A percentile compares a stretch with the other conserved stretches of the same genome.
These are phyloP conservation scores for Labia minor DNA, from an alignment of 2,888 invertebrate genomes.

Conservation along the genomic window DNA sequence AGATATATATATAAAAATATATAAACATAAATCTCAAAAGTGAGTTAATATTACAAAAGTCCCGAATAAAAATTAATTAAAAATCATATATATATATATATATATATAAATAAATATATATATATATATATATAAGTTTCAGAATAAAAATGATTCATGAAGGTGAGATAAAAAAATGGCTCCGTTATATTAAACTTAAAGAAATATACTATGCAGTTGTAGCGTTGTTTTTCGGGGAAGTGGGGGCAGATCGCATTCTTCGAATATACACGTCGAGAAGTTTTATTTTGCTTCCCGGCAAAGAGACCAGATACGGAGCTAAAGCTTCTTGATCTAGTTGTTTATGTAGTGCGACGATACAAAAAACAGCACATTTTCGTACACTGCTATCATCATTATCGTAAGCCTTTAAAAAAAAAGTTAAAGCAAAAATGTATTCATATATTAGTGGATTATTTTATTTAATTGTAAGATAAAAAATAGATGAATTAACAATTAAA, in stretches of 20 bases:
- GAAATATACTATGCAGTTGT: neutral
- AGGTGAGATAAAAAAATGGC: no score
- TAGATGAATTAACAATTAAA: neutral
- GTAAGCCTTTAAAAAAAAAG: constrained; percentile 58
- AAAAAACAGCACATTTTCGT: constrained; percentile 92
- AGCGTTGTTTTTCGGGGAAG: constrained; percentile 28
- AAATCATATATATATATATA: no score
- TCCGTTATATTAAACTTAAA: no score
- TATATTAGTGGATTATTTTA: neutral
- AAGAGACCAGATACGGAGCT: constrained; percentile 63
- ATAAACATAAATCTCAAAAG: no score
- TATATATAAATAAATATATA: no score
- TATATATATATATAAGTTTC: no score
- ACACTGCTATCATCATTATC: constrained; percentile 87
- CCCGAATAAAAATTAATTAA: no score
- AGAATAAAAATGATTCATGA: no score
- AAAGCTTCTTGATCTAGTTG: constrained; percentile 78
- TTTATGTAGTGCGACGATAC: constrained; percentile 88
- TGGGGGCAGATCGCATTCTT: constrained; percentile 39
- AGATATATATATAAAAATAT: no score
- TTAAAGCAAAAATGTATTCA: constrained; percentile 16
- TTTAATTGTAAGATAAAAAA: neutral
- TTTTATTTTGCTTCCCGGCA: constrained; percentile 84
- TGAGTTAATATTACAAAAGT: no score
- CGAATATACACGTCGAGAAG: constrained; percentile 69